Evolutionary conservation across 2,113 vertebrate genomes (phyloP).

Genomic region (Microcebus ravelobensis): DNA sequence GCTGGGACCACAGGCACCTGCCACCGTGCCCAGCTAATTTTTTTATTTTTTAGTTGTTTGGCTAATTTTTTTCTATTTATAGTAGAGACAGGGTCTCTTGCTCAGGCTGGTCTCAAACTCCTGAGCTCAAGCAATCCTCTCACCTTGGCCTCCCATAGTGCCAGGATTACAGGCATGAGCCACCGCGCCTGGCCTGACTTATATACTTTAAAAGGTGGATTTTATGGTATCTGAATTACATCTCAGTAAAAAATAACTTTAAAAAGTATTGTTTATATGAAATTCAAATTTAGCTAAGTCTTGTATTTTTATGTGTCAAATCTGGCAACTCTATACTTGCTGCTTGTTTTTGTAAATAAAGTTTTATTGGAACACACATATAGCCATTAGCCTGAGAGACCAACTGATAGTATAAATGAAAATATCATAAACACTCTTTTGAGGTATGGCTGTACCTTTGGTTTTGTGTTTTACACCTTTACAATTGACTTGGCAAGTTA

Average conservation of each 20-base stretch:
- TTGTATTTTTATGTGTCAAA: neutral
- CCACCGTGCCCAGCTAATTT: too few species aligned
- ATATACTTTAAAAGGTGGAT: neutral
- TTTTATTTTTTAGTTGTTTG: too few species aligned
- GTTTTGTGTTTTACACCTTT: conserved; percentile 30
- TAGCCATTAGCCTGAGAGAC: neutral
- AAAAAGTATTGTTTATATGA: neutral
- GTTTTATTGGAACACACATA: neutral
- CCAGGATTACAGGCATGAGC: too few species aligned
- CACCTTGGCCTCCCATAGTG: too few species aligned
- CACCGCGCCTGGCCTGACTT: too few species aligned
- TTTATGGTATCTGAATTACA: neutral
- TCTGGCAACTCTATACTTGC: neutral
- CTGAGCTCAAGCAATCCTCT: too few species aligned
- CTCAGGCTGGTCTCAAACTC: too few species aligned
- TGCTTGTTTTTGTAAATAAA: neutral
- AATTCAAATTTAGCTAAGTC: neutral
- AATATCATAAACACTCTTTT: neutral
- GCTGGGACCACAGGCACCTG: too few species aligned
- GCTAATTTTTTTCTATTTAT: too few species aligned
- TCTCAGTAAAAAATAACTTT: neutral
- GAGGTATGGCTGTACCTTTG: neutral
- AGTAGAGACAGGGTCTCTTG: too few species aligned
- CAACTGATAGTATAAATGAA: neutral
- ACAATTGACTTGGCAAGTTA: conserved; percentile 49